Percentiles rank a stretch among this genome's conserved stretches.
Evolutionary conservation across 2,113 vertebrate species (phyloP).

Genomic region (Nymphicus hollandicus): DNA sequence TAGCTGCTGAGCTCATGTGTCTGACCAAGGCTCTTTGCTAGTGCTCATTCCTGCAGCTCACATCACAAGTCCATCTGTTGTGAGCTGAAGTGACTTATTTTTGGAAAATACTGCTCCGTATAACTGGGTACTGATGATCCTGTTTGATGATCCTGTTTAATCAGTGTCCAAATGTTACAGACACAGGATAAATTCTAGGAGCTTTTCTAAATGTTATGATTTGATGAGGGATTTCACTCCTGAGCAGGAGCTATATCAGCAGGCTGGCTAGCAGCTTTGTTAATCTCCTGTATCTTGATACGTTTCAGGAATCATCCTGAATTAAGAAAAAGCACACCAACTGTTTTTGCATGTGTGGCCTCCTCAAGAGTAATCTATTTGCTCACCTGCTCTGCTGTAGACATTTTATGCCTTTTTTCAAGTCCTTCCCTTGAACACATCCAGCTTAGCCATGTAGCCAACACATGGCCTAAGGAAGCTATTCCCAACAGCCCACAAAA

Average conservation of each 20-base stretch:
- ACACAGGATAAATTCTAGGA: background rate
- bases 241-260: background rate
- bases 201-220: conserved; percentile 32
- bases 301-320: background rate
- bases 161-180: conserved; percentile 12
- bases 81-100: background rate
- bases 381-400: background rate
- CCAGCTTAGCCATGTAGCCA: background rate
- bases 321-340: background rate
- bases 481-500: background rate
- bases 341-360: background rate
- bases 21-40: background rate
- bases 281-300: background rate
- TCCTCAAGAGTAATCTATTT: background rate
- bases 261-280: background rate
- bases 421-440: background rate
- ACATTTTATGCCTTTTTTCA: background rate
- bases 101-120: background rate
- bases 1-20: background rate
- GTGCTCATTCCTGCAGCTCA: background rate
- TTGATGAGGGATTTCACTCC: background rate
- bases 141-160: background rate
- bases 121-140: background rate
- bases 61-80: background rate
- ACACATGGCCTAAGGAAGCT: background rate